Evolutionary conservation across 2,113 vertebrate species (phyloP), one percentile per base, ranked within the genome.

Genomic region (Ophiodon elongatus): DNA sequence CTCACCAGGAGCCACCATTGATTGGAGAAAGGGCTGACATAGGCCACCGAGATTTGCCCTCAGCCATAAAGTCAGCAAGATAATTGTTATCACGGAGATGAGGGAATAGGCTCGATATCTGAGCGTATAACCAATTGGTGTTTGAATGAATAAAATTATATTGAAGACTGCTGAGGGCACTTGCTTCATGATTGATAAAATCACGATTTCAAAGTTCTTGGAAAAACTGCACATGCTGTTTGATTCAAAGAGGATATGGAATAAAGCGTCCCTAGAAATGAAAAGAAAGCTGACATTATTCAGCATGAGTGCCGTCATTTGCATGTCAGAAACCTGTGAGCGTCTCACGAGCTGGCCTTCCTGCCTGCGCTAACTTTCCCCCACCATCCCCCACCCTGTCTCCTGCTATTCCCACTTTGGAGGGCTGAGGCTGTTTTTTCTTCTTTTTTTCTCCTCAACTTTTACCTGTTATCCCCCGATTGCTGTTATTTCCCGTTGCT

Each of bases 41-140:
- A 66, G 73, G 80, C 86, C 74, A 70, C 77, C 41, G 59, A 85
- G 68, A 71, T 79, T 82, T 31, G 37, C 73, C 62, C 67, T 83
- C 71, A 39, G 82, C 76, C 43, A 52, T 84, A 74, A 90, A 89
- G 74, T 80, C 76, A 71, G 77, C 3, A 21, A 89, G 82, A 90
- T 90, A 85, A 85, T 90, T 87, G 91, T 90, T 82, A 77, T 88
- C 75, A 76, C 59, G 82, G 75, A 85, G 85, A 90, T 83, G 71
- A 88, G 76, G 37, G 62, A 76, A 31, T 31, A 47, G 39, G 69
- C 50, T 79, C 11, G 10, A 82, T 85, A 84, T 81, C 79, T 69
- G 74, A 83, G 82, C 33, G 31, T 67, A 80, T 84, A 89, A 87
- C 68, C 88, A 80, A 74, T 71, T 73, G 45, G 39, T 82, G 14